Evolutionary conservation across 2,113 vertebrate species (phyloP).

Genomic region (Agelaius phoeniceus): DNA sequence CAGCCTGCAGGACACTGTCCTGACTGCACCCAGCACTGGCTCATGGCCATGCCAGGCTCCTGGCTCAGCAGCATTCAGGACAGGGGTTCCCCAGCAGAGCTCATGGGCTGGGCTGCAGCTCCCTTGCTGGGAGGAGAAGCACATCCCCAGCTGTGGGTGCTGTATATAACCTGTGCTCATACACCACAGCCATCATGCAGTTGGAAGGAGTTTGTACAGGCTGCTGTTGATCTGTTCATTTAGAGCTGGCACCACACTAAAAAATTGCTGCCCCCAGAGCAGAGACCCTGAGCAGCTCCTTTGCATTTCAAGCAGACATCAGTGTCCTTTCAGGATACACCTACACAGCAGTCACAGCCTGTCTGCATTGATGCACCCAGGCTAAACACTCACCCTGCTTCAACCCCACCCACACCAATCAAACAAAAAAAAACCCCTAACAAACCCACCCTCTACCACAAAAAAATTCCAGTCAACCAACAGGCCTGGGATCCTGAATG

Average conservation of each 20-base stretch:
- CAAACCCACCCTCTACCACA: not conserved
- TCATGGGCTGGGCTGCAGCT: not conserved
- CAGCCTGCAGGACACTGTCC: not conserved
- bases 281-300: not conserved
- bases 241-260: not conserved
- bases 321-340: not conserved
- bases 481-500: not conserved
- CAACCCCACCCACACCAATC: not conserved
- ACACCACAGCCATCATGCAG: fast-evolving
- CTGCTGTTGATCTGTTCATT: not conserved
- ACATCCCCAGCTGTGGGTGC: not conserved
- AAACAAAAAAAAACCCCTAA: not conserved
- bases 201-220: fast-evolving
- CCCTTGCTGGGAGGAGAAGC: not conserved
- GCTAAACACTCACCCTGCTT: not conserved
- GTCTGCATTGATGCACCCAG: not conserved
- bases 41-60: fast-evolving
- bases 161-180: not conserved
- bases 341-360: not conserved
- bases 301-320: not conserved
- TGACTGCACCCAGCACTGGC: not conserved
- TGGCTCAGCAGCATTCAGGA: not conserved
- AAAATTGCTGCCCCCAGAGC: not conserved
- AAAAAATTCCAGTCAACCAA: not conserved
- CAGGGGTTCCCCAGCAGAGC: not conserved